phyloP scores from a whole-genome alignment of 1,140 invertebrate species.

The Drosophila hydei region DNA sequence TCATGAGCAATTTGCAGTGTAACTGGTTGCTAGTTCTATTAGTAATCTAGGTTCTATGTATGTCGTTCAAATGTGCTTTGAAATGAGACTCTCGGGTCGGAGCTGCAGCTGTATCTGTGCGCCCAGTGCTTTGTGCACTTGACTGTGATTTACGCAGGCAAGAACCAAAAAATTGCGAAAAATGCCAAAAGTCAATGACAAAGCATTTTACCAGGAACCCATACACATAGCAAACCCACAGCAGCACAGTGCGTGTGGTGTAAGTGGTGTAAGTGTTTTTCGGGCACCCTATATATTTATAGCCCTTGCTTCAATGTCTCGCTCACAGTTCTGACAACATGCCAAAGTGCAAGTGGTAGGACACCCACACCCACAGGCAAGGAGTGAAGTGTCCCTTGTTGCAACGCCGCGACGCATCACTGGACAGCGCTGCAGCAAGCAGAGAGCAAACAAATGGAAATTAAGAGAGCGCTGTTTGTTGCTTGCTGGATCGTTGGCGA shows the following conservation, averaged over 20 bases:
- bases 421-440: slow-evolving; percentile 29
- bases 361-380: slow-evolving; percentile 43
- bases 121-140: slow-evolving; percentile 68
- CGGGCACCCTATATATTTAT: slow-evolving; percentile 62
- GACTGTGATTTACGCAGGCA: slow-evolving; percentile 71
- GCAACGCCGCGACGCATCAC: background rate
- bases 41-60: too few species aligned
- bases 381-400: slow-evolving; percentile 12
- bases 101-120: slow-evolving; percentile 54
- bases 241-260: slow-evolving; percentile 11
- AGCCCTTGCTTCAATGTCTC: slow-evolving; percentile 60
- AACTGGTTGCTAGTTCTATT: too few species aligned
- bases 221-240: background rate
- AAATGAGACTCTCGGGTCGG: slow-evolving; percentile 62
- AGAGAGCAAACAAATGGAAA: slow-evolving; percentile 73
- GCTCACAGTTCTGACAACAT: slow-evolving; percentile 70
- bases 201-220: slow-evolving; percentile 24
- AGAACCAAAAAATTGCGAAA: slow-evolving; percentile 15
- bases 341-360: slow-evolving; percentile 68
- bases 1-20: too few species aligned
- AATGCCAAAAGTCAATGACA: slow-evolving; percentile 44
- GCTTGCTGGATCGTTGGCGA: slow-evolving; percentile 19
- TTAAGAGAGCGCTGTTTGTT: slow-evolving; percentile 60
- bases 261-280: slow-evolving; percentile 26
- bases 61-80: slow-evolving; percentile 39